Base-by-base conservation (phyloP, 2,888 invertebrate genomes). In the Deilephila elpenor region DNA sequence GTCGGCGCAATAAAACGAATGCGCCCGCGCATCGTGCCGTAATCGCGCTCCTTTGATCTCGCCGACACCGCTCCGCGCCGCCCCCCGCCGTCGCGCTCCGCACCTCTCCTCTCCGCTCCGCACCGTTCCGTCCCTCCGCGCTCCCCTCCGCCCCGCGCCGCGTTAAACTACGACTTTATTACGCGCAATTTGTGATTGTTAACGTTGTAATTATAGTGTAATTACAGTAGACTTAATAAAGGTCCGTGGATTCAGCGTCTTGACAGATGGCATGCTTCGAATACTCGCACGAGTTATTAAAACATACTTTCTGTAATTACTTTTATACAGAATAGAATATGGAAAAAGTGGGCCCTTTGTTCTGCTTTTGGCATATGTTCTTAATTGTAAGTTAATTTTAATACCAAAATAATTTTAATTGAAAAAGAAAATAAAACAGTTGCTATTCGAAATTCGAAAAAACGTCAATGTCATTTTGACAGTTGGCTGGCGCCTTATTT, bases 11-110 rank as follows among this genome's bases (percentile, higher is more conserved):
- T 83, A 82, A 83, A 83, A 86, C 75, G 76, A 79, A 75, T 81
- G 86, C 88, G 89, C 87, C 76, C 82, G 90, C 90, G 88, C 91
- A 86, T 87, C 89, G 87, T 83, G 85, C 88, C 83, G 88, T 86
- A 89, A 89, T 88, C 89, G 86, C 80, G 74, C 75, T 78, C 78
- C 88, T 92, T 93, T 93, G 91, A 93, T 93, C 90, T 84, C 77
- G 81, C 92, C 92, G 89, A 79, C 78, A 71, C 7, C 60, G 70
- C 25, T 72, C 73, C 74, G 60, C 44, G 37, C 70, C 56, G 64
- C 61, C 64, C 71, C 73, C 44, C 74, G 70, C 74, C 25, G 25
- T 25, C 1, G 25, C 25, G 74, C 32, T 11, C 29, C 64, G 7
- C 37, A 37, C 8, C 8, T 37, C 37, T 8, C 37, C 11, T 37